Evolutionary conservation across 1,140 invertebrate species (phyloP).

Genomic region (Drosophila nannoptera): DNA sequence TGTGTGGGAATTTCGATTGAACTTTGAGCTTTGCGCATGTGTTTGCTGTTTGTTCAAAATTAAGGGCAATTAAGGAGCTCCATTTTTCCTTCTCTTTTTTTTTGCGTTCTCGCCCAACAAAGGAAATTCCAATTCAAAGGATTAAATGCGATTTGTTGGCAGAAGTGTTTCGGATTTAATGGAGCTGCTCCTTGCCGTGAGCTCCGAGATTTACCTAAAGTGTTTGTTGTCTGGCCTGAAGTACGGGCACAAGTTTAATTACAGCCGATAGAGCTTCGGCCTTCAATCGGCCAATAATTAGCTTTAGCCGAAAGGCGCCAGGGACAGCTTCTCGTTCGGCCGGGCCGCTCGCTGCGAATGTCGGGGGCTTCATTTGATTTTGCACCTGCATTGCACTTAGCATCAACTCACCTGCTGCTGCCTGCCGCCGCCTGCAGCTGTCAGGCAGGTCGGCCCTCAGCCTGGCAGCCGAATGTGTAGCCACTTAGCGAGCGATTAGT

Average conservation of each 20-base stretch:
- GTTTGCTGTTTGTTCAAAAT: conserved; percentile 38
- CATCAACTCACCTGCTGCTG: background rate
- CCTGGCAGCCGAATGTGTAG: conserved; percentile 14
- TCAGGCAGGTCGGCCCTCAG: background rate
- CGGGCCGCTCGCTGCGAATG: background rate
- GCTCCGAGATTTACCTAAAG: background rate
- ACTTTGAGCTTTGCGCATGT: conserved; percentile 39
- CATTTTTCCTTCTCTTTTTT: background rate
- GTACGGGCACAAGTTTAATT: conserved; percentile 37
- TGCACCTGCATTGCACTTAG: background rate
- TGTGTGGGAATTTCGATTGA: conserved; percentile 30
- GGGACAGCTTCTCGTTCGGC: too few species aligned
- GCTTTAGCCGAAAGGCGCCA: background rate
- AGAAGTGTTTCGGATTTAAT: conserved; percentile 12
- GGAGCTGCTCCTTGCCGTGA: background rate
- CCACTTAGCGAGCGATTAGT: conserved; percentile 45
- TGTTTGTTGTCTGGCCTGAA: background rate
- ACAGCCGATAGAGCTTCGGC: background rate
- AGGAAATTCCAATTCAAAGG: conserved; percentile 23
- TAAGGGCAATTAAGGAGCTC: conserved; percentile 35
- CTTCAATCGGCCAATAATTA: background rate
- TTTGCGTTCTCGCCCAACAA: background rate
- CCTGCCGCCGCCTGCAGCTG: background rate
- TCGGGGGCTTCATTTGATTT: background rate
- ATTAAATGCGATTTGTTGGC: conserved; percentile 25